Base-by-base conservation (phyloP, 37 sponge, comb jelly and placozoan genomes). In the Halichondria panicea region DNA sequence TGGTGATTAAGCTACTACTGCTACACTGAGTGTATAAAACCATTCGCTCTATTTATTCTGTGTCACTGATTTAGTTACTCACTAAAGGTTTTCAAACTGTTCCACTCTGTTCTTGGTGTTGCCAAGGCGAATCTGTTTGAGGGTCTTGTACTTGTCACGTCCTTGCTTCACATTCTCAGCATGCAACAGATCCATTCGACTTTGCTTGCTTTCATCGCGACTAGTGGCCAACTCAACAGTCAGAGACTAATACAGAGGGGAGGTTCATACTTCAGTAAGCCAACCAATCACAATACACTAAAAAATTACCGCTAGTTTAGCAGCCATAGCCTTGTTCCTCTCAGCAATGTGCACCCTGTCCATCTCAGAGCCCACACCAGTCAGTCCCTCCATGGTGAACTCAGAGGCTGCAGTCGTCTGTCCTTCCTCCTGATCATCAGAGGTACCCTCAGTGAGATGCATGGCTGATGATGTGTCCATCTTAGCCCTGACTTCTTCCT, bases 141-240 rank as follows among this genome's bases (percentile, higher is more conserved):
- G 92, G 6, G 99, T 98, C 78, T 98, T 98, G 87, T 95, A 98
- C 87, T 98, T 98, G 87, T 98, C 99, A 31, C 85, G 81, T 42
- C 99, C 99, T 41, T 87, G 72, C 78, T 86, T 89, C 44, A 88
- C 75, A 63, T 95, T 95, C 66, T 95, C 90, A 37, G 57, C 66
- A 76, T 98, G 96, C 22, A 95, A 88, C 12, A 86, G 70, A 53
- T 98, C 99, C 78, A 64, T 37, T 11, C 66, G 74, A 1, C 93
- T 91, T 66, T 53, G 59, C 77, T 91, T 95, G 52, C 84, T 48
- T 7, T 84, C 91, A 52, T 87, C 91, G 35, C 91, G 70, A 35
- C 80, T 79, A 31, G 75, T 33, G 35, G 88, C 83, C 56, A 95
- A 74, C 56, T 95, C 92, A 38, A 77, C 65, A 21, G 89, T 84